These are phyloP conservation scores for Netelia virgata DNA, from an alignment of 2,888 invertebrate genomes.

Conservation along the genomic window DNA sequence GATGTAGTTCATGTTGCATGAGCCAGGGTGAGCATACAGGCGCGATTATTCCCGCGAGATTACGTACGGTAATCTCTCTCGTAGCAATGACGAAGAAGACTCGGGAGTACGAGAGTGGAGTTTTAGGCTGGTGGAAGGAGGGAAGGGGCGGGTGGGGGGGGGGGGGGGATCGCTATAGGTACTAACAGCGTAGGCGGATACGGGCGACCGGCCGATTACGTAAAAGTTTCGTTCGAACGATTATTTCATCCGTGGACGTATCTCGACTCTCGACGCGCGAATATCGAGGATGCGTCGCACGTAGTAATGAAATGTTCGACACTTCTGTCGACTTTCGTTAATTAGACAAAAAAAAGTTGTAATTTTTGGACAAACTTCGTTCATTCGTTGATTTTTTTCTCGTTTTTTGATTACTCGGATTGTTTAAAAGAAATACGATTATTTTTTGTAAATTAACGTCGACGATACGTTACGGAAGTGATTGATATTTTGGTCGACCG, in stretches of 20 bases:
- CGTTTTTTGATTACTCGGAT: too few species aligned
- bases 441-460: too few species aligned
- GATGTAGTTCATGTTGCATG: slow-evolving; percentile 42
- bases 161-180: neutral
- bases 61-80: slow-evolving; percentile 57
- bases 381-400: too few species aligned
- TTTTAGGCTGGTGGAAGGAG: too few species aligned
- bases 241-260: slow-evolving; percentile 41
- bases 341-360: too few species aligned
- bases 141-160: neutral
- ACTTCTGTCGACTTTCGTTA: too few species aligned
- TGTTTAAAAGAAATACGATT: too few species aligned
- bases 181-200: slow-evolving; percentile 39
- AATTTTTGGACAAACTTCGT: too few species aligned
- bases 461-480: too few species aligned
- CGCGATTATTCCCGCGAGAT: slow-evolving; percentile 64
- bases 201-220: slow-evolving; percentile 43
- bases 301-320: neutral
- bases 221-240: slow-evolving; percentile 54
- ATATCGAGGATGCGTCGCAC: too few species aligned
- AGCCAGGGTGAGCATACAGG: slow-evolving; percentile 43
- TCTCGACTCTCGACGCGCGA: neutral
- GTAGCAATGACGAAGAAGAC: slow-evolving; percentile 1
- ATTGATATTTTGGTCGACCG: too few species aligned
- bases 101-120: slow-evolving; percentile 17